A percentile compares a stretch with the other conserved stretches of the same genome.
phyloP scores from a whole-genome alignment of 2,113 vertebrate species.

The Beaufortia kweichowensis region DNA sequence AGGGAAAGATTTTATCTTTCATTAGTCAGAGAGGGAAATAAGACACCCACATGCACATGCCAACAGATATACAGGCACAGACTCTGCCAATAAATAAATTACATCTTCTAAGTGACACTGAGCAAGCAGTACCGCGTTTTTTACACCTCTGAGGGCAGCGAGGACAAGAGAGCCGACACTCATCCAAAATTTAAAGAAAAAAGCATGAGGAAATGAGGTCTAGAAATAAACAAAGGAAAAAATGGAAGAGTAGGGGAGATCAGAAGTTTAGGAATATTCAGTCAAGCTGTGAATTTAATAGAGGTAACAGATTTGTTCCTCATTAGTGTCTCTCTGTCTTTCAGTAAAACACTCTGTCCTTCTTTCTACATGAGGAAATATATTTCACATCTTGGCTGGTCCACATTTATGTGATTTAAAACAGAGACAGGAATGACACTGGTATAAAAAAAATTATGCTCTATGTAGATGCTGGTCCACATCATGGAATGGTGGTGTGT shows the following conservation, averaged over 20 bases:
- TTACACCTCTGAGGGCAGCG: neutral
- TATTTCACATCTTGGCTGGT: constrained; percentile 7
- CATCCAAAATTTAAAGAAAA: constrained; percentile 1
- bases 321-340: neutral
- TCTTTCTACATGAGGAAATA: neutral
- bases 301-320: neutral
- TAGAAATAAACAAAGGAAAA: constrained; percentile 28
- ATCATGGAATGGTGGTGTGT: too few species aligned
- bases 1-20: constrained; percentile 31
- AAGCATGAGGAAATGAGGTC: neutral
- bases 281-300: neutral
- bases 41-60: constrained; percentile 34
- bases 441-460: too few species aligned
- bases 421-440: constrained; percentile 17
- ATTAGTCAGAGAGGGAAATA: constrained; percentile 40
- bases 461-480: too few species aligned
- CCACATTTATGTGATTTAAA: neutral
- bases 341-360: neutral
- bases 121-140: neutral
- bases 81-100: constrained; percentile 39
- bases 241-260: neutral
- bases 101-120: constrained; percentile 1
- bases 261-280: neutral
- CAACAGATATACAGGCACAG: constrained; percentile 6
- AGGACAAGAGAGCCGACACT: neutral